Evolutionary conservation across 2,113 vertebrate species (phyloP).

Genomic region (Coturnix japonica): DNA sequence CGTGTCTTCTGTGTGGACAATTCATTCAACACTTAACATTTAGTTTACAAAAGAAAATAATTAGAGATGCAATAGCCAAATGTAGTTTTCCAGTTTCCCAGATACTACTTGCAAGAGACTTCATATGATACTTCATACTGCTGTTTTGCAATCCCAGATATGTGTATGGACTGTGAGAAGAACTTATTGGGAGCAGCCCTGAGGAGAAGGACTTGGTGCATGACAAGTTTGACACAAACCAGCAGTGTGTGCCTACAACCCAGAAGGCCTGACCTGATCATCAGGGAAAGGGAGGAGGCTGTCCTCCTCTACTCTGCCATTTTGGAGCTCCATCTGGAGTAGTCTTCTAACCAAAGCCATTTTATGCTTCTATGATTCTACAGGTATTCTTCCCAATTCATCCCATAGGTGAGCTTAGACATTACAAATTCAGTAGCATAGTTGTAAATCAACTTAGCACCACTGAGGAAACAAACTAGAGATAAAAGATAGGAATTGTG

Average conservation of each 20-base stretch:
- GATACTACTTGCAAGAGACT: background rate
- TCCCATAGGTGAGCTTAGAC: fast-evolving
- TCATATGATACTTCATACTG: background rate
- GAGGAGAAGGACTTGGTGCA: no score
- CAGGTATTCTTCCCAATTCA: background rate
- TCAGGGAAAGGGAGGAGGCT: no score
- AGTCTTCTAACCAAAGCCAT: no score
- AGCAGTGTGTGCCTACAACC: no score
- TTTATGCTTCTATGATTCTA: no score
- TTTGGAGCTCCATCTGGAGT: no score
- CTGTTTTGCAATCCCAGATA: no score
- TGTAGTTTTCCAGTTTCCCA: background rate
- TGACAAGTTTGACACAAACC: no score
- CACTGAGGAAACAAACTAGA: background rate
- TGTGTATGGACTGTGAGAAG: no score
- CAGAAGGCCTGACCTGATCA: no score
- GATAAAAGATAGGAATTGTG: background rate
- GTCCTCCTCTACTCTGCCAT: no score
- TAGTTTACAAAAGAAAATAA: background rate
- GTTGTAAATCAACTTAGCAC: background rate
- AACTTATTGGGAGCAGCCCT: no score
- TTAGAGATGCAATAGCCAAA: background rate
- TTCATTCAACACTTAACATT: background rate
- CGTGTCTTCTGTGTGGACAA: background rate
- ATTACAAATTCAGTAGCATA: background rate